phyloP scores from a whole-genome alignment of 2,888 invertebrate species.

The Clepsis dumicolana region DNA sequence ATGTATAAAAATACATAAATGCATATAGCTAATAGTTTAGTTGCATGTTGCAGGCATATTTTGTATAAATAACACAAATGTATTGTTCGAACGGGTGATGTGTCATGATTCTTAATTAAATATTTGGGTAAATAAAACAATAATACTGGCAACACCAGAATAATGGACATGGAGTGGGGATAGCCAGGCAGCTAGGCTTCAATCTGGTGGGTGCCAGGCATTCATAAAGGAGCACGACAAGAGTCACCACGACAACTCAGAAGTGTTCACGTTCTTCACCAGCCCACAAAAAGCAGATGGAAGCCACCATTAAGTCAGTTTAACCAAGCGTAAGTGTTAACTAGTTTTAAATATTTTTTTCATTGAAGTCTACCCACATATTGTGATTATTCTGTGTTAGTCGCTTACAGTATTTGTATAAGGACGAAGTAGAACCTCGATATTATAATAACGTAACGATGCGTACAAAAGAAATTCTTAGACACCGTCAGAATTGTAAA shows the following conservation, averaged over 20 bases:
- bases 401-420: not conserved
- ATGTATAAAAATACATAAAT: too few relatives aligned
- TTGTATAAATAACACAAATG: too few relatives aligned
- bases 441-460: not conserved
- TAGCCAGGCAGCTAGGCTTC: not conserved
- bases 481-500: too few relatives aligned
- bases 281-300: not conserved
- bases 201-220: not conserved
- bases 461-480: too few relatives aligned
- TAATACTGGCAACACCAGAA: not conserved
- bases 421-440: not conserved
- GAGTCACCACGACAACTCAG: not conserved
- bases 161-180: not conserved
- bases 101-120: not conserved
- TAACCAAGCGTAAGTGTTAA: conserved; percentile 2
- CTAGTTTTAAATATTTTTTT: not conserved
- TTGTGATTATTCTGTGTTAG: not conserved
- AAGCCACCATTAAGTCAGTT: not conserved
- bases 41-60: too few relatives aligned
- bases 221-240: not conserved
- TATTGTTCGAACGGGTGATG: too few relatives aligned
- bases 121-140: not conserved
- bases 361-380: not conserved
- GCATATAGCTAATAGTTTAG: too few relatives aligned
- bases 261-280: conserved; percentile 4